These are phyloP conservation scores for Cybosia mesomella DNA, from an alignment of 2,888 invertebrate species.

Conservation along the genomic window DNA sequence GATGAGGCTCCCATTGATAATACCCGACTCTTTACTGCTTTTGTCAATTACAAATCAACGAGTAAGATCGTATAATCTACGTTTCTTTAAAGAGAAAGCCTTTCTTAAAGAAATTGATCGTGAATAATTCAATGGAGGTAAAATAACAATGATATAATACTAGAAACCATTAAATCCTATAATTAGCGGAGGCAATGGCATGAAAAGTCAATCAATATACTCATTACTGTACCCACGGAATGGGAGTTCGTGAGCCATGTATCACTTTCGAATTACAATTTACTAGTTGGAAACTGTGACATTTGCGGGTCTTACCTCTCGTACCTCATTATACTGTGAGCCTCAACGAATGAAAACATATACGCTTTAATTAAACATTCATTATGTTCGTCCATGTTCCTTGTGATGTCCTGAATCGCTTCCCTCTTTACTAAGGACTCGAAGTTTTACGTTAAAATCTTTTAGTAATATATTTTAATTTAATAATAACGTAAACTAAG, in stretches of 20 bases:
- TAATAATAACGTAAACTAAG: not conserved
- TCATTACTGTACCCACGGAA: slow-evolving; percentile 70
- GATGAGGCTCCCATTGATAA: slow-evolving; percentile 80
- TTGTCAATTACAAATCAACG: slow-evolving; percentile 69
- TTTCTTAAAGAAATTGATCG: slow-evolving; percentile 60
- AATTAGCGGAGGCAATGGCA: slow-evolving; percentile 69
- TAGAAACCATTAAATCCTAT: slow-evolving; percentile 64
- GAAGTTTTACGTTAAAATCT: no score
- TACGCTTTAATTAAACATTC: slow-evolving; percentile 54
- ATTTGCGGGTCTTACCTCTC: slow-evolving; percentile 62
- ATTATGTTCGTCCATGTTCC: slow-evolving; percentile 48
- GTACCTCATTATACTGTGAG: slow-evolving; percentile 58
- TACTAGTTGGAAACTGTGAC: slow-evolving; percentile 69
- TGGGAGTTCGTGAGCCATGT: slow-evolving; percentile 71
- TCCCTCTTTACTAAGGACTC: not conserved
- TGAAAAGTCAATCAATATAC: slow-evolving; percentile 70
- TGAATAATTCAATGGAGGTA: slow-evolving; percentile 58
- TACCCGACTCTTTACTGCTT: slow-evolving; percentile 62
- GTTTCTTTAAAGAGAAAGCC: slow-evolving; percentile 63
- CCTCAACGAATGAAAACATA: slow-evolving; percentile 55
- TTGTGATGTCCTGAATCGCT: slow-evolving; percentile 14
- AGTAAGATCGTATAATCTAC: slow-evolving; percentile 72
- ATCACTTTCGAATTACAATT: slow-evolving; percentile 76
- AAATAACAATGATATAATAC: slow-evolving; percentile 66
- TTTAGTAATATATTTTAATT: not conserved